Evolutionary conservation across 1,140 invertebrate species (phyloP).

Genomic region (Oscheius sp.): DNA sequence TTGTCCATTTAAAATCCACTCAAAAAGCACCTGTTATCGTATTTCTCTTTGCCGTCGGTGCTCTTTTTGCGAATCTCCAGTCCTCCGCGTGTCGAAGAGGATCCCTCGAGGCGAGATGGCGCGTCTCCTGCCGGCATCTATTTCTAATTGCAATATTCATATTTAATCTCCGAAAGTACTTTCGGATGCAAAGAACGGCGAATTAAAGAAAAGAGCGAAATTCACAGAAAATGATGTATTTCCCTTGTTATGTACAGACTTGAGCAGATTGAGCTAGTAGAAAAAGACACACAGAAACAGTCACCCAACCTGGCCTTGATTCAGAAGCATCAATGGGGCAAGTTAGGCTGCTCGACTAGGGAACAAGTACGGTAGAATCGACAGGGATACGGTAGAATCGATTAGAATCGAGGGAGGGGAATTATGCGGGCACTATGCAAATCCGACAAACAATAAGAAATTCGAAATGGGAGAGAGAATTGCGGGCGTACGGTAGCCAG

Average conservation of each 20-base stretch:
- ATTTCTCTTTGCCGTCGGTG: not conserved
- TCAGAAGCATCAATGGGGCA: not conserved
- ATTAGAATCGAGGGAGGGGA: too few relatives aligned
- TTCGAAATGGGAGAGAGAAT: not conserved
- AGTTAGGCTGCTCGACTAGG: not conserved
- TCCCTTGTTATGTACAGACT: not conserved
- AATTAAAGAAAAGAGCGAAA: too few relatives aligned
- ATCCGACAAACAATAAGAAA: not conserved
- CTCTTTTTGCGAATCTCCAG: not conserved
- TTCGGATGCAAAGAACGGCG: too few relatives aligned
- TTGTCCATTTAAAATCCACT: too few relatives aligned
- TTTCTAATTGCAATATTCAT: not conserved
- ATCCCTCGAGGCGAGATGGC: not conserved
- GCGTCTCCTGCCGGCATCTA: not conserved
- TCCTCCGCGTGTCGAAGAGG: not conserved
- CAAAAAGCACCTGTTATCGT: not conserved
- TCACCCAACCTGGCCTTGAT: not conserved
- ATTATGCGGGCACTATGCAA: not conserved
- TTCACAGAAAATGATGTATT: slow-evolving; percentile 4
- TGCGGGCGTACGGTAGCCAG: not conserved
- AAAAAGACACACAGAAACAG: too few relatives aligned
- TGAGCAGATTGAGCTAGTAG: not conserved
- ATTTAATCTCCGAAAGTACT: too few relatives aligned
- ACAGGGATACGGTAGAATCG: too few relatives aligned
- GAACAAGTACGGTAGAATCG: too few relatives aligned